These are phyloP conservation scores for Erythrolamprus reginae DNA, from an alignment of 2,113 vertebrate genomes.

Conservation along the genomic window DNA sequence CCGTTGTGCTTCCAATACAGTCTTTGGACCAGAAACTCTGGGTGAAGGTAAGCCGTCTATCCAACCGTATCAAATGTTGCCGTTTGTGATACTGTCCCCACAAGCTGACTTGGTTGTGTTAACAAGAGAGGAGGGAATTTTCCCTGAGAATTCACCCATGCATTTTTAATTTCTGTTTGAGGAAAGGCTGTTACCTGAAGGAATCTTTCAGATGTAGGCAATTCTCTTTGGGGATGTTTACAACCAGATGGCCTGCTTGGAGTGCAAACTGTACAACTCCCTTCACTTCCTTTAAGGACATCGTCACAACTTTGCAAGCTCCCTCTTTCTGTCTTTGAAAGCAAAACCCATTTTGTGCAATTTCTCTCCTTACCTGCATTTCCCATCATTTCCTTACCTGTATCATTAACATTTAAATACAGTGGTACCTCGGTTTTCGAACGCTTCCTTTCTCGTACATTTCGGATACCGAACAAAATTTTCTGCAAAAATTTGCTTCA, in stretches of 20 bases:
- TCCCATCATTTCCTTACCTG: too few species aligned
- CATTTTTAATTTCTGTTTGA: not conserved
- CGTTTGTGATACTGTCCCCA: not conserved
- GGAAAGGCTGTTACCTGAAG: not conserved
- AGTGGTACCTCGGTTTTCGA: too few species aligned
- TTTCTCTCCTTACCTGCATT: not conserved
- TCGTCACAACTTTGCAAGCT: not conserved
- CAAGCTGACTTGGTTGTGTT: not conserved
- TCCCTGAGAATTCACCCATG: not conserved
- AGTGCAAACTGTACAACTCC: not conserved
- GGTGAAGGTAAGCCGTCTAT: constrained; percentile 73
- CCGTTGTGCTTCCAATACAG: constrained; percentile 82
- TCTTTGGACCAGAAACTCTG: constrained; percentile 79
- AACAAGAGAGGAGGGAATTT: not conserved
- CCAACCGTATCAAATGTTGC: not conserved
- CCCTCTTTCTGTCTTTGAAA: not conserved
- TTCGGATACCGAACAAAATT: too few species aligned
- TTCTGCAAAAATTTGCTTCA: too few species aligned
- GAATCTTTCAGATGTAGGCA: too few species aligned
- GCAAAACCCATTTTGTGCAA: not conserved
- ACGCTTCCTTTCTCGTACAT: too few species aligned
- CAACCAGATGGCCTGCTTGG: not conserved
- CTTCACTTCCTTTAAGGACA: not conserved
- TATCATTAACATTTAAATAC: too few species aligned
- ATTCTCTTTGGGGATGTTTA: not conserved